phyloP scores from a whole-genome alignment of 2,888 invertebrate genomes.

The Yponomeuta evonymella region DNA sequence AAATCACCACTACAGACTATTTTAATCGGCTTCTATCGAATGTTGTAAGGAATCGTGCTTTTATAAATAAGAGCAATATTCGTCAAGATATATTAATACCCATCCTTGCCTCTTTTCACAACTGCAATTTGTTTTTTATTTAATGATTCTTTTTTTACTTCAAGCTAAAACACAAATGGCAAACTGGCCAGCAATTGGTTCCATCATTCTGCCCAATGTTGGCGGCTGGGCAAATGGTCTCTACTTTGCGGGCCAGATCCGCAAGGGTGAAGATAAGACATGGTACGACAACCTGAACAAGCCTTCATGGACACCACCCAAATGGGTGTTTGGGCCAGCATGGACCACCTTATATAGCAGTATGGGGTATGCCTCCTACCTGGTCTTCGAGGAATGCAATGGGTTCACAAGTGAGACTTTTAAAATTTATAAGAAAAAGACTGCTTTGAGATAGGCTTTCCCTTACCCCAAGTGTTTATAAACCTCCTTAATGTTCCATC shows the following conservation, averaged over 20 bases:
- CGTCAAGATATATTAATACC: background rate
- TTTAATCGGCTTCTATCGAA: too few relatives aligned
- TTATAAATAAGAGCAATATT: too few relatives aligned
- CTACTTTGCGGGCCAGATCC: slow-evolving; percentile 79
- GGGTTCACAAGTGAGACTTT: slow-evolving; percentile 71
- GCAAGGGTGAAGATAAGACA: slow-evolving; percentile 47
- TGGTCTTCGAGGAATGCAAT: slow-evolving; percentile 83
- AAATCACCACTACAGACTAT: too few relatives aligned
- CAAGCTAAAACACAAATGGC: slow-evolving; percentile 44
- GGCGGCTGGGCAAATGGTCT: slow-evolving; percentile 82
- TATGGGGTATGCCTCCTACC: slow-evolving; percentile 90
- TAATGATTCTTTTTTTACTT: slow-evolving; percentile 19
- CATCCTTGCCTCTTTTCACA: background rate
- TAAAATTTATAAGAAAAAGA: too few relatives aligned
- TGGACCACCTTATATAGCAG: slow-evolving; percentile 87
- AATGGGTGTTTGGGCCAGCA: slow-evolving; percentile 84
- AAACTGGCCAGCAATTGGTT: slow-evolving; percentile 51
- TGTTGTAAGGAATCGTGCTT: too few relatives aligned
- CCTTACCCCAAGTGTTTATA: too few relatives aligned
- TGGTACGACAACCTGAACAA: slow-evolving; percentile 68
- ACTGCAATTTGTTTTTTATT: slow-evolving; percentile 14
- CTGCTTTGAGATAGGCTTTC: too few relatives aligned
- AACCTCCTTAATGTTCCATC: too few relatives aligned
- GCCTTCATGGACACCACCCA: slow-evolving; percentile 87
- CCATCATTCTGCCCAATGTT: slow-evolving; percentile 69